Base-by-base conservation (phyloP, 2,113 vertebrate genomes). In the Eupsittula cactorum region DNA sequence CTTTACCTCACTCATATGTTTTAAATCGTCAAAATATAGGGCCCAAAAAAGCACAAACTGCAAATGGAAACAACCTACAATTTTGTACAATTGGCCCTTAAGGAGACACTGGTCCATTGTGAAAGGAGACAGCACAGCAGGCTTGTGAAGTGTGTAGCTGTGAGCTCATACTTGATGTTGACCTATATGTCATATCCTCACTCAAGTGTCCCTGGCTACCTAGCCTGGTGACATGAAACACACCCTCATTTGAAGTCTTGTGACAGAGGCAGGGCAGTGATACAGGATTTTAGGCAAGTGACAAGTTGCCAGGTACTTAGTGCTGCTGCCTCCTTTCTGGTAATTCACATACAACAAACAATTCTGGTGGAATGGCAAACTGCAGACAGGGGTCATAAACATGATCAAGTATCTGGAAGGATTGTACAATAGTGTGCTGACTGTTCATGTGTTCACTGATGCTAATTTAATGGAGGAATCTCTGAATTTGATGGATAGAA, bases 321-420 rank as follows among this genome's bases (percentile, higher is more conserved):
- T 2, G 2, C 41, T 76, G 37, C 42, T 3, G 16, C 11, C 4
- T 10, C 8, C 15, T 68, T 47, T 49, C 33, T 5, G 14, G 6
- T 41, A 44, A 44, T 5, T n/a, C 10, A 0, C 2, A 3, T 16
- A 9, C 1, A 18, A n/a, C 7, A 7, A 24, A 4, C 13, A 49
- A 4, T 63, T 63, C 65, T 63, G n/a, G 14, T 18, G 39, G 39
- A 35, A 46, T 17, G 81, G 24, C 16, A 53, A 33, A 64, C 24
- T 63, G 39, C 18, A 41, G 7, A 8, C 9, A 49, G 11, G 11
- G 24, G 7, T 8, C 13, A 6, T 39, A 65, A 55, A 49, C 2
- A 1, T 17, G 6, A 11, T 28, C 33, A 37, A 18, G 41, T 21
- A 18, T 67, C 55, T 2, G 2, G 16, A 69, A 82, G 9, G 13